Percentiles rank a stretch among this genome's conserved stretches.
Conservation (phyloP, 2,888 invertebrate species). For the Agrochola lota region DNA sequence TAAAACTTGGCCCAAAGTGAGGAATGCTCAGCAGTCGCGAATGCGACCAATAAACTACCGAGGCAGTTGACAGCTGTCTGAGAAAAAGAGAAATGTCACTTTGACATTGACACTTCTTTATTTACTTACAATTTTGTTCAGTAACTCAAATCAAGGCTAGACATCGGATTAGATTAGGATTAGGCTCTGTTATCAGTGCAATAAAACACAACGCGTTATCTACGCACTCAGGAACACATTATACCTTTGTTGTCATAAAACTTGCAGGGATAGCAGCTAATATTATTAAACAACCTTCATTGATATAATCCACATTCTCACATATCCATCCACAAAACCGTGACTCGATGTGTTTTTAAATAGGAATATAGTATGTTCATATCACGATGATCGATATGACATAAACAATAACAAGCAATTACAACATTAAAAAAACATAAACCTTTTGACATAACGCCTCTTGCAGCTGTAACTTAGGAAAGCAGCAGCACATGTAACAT, state of each 20-base stretch:
- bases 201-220: constrained; percentile 20
- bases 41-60: no score
- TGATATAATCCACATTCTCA: constrained; percentile 33
- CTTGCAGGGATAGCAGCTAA: constrained; percentile 15
- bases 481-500: no score
- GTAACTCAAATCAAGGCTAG: constrained; percentile 21
- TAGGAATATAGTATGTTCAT: background rate
- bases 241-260: constrained; percentile 26
- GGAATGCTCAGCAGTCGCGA: no score
- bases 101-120: constrained; percentile 41
- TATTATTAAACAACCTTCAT: constrained; percentile 19
- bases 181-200: constrained; percentile 29
- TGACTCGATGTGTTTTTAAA: background rate
- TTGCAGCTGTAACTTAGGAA: background rate
- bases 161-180: constrained; percentile 13
- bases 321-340: constrained; percentile 12
- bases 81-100: constrained; percentile 24
- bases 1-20: no score
- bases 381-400: background rate
- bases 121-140: background rate
- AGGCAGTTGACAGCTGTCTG: background rate
- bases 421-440: background rate
- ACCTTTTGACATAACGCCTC: background rate
- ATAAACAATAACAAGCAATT: background rate
- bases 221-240: constrained; percentile 29